Conservation (phyloP, 2,113 vertebrate genomes). For the Rhynchomys soricoides region DNA sequence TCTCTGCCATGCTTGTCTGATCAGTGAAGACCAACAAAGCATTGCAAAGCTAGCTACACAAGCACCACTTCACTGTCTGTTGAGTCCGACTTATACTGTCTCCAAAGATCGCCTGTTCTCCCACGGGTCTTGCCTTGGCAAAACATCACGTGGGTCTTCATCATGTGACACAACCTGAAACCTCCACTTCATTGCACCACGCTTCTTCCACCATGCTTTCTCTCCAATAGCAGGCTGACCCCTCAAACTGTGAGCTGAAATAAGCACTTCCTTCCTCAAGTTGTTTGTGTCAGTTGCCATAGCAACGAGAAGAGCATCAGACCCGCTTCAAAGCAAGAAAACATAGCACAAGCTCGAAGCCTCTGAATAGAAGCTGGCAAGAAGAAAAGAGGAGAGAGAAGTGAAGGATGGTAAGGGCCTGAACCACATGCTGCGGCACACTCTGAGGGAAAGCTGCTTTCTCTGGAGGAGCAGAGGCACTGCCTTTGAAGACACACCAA, state of each 20-base stretch:
- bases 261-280: not conserved
- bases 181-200: too few species aligned
- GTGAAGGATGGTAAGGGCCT: not conserved
- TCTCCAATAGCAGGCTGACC: rapidly evolving
- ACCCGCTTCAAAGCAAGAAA: not conserved
- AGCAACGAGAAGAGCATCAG: not conserved
- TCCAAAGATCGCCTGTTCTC: too few species aligned
- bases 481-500: slow-evolving; percentile 46
- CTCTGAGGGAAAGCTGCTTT: not conserved
- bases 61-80: too few species aligned
- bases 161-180: too few species aligned
- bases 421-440: not conserved
- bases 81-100: too few species aligned
- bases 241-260: not conserved
- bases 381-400: not conserved
- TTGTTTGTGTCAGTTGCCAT: not conserved
- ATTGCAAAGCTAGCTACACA: too few species aligned
- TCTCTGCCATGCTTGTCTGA: too few species aligned
- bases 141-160: too few species aligned
- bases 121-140: too few species aligned
- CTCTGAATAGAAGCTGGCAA: not conserved
- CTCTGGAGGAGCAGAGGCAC: not conserved
- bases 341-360: not conserved
- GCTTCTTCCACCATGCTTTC: not conserved
- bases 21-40: too few species aligned